Evolutionary conservation across 2,113 vertebrate species (phyloP), one percentile per base, ranked within the genome.

Genomic region (Campylomormyrus numenius): DNA sequence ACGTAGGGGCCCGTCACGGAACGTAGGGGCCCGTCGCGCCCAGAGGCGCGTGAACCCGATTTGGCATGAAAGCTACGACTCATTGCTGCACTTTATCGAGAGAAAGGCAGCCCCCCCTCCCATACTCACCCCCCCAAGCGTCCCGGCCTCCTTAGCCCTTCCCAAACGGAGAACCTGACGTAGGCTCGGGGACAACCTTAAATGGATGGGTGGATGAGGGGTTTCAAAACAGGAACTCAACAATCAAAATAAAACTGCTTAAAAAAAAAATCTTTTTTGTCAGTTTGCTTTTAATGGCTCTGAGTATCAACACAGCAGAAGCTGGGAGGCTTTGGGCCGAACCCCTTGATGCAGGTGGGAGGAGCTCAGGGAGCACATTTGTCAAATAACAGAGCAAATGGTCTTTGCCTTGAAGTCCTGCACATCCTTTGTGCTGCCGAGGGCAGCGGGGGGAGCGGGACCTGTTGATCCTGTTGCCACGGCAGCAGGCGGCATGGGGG

Each of bases 1-100:
- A 39, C 35, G 35, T 39, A 39, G 35, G 39, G 39, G 39, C 39
- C 39, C 2, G 39, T 39, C 2, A 2, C 39, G 39, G 39, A 39
- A 39, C 39, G 93, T 94, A 93, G 19, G 53, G 1, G 53, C 19
- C 19, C 1, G 53, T 1, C 50, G 88, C 92, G 93, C 92, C 95
- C 95, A 95, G 94, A 94, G 91, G 91, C 87, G 91, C 89, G 94
- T 92, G 93, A 92, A 90, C 93, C 94, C 94, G n/a, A 92, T 91
- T 91, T 90, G 91, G 92, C 94, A 95, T 94, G 91, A 95, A 94
- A 94, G 92, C 92, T 91, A 91, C 90, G 89, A 89, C 85, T 88
- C 91, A 91, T 93, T 91, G 92, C 90, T 92, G 92, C 93, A 93
- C 91, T 86, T 95, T 95, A 85, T 17, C 94, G 92, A 90, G 90